These are phyloP conservation scores for Zygogramma bicolorata DNA, from an alignment of 2,888 invertebrate species.

Conservation along the genomic window DNA sequence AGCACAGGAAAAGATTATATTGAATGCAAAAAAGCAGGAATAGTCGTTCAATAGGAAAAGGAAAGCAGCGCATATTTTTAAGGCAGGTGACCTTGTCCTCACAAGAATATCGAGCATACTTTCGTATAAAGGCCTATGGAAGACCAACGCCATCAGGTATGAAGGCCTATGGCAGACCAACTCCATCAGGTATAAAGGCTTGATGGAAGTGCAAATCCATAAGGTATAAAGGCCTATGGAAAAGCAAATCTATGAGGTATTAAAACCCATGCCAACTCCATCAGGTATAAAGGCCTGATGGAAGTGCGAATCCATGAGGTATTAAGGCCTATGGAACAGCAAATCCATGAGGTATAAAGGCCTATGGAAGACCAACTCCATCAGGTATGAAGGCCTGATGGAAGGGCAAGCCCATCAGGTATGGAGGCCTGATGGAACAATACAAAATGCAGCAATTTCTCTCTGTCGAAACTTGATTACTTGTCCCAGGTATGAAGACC, in stretches of 20 bases:
- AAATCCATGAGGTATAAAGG: background rate
- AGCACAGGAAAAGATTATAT: background rate
- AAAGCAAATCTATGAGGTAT: background rate
- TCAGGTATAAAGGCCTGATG: background rate
- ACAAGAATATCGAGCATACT: constrained; percentile 7
- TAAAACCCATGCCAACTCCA: background rate
- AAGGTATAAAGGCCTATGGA: background rate
- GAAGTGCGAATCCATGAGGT: background rate
- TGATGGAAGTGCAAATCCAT: background rate
- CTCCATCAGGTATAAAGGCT: background rate
- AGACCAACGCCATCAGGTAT: background rate
- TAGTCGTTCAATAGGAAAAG: constrained; percentile 3
- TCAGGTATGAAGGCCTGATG: background rate
- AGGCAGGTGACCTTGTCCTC: background rate
- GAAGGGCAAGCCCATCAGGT: background rate
- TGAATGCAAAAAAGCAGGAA: constrained; percentile 1
- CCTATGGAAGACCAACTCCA: background rate
- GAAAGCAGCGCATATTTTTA: constrained; percentile 6
- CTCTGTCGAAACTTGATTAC: background rate
- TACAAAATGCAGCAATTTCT: background rate
- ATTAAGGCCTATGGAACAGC: background rate
- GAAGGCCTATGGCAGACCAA: background rate
- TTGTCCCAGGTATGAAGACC: background rate
- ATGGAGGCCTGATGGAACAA: background rate
- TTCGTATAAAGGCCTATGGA: constrained; percentile 6